A percentile compares a stretch with the other conserved stretches of the same genome.
Evolutionary conservation across 2,113 vertebrate genomes (phyloP).

Genomic region (Madoqua kirkii): DNA sequence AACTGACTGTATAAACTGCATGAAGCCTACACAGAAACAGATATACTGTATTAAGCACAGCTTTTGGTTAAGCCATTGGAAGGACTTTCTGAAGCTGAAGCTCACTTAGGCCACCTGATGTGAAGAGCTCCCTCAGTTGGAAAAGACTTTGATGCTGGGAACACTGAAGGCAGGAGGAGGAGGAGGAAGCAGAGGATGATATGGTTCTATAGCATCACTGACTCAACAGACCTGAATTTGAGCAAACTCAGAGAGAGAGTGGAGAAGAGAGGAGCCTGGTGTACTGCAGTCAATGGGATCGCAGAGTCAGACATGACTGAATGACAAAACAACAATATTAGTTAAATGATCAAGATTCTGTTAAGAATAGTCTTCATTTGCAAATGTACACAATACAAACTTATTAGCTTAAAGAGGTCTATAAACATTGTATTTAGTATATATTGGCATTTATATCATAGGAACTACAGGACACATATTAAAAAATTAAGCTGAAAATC

Average conservation of each 20-base stretch:
- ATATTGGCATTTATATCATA: too few species aligned
- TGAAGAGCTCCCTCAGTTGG: neutral
- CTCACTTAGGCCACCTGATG: neutral
- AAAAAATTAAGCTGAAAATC: too few species aligned
- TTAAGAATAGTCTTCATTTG: neutral
- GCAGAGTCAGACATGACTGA: neutral
- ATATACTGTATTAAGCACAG: neutral
- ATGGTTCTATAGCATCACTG: neutral
- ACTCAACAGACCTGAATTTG: neutral
- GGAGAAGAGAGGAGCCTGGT: neutral
- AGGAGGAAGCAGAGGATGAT: neutral
- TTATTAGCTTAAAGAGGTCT: too few species aligned
- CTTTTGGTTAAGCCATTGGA: neutral
- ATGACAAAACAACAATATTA: neutral
- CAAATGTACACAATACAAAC: neutral
- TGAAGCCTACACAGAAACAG: slow-evolving; percentile 86
- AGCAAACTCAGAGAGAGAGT: neutral
- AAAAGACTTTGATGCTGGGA: too few species aligned
- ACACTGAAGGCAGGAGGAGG: neutral
- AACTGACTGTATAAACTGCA: slow-evolving; percentile 99
- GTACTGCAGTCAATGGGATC: neutral
- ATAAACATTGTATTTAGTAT: too few species aligned
- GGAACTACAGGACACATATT: too few species aligned
- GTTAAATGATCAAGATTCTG: neutral
- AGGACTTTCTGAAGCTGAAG: neutral